Evolutionary conservation across 2,113 vertebrate species (phyloP).

Genomic region (Solenodon paradoxus): DNA sequence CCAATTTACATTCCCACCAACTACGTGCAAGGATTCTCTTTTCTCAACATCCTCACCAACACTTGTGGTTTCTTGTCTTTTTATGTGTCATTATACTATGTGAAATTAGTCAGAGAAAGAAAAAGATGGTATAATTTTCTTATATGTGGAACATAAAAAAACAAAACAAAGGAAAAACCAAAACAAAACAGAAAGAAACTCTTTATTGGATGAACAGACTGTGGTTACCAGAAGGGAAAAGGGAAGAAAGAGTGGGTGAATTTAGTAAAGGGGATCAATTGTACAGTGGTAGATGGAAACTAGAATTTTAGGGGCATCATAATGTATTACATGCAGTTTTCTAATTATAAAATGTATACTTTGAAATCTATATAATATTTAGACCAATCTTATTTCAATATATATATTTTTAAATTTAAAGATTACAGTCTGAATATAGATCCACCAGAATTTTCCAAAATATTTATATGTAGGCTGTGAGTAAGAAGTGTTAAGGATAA

Average conservation of each 20-base stretch:
- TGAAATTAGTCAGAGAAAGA: not conserved
- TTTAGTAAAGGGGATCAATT: no score
- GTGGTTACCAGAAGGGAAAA: not conserved
- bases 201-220: not conserved
- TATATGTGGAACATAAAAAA: not conserved
- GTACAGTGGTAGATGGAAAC: no score
- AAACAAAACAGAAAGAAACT: not conserved
- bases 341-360: no score
- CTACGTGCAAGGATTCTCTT: not conserved
- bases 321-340: no score
- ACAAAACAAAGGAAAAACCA: not conserved
- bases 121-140: not conserved
- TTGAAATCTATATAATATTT: no score
- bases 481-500: not conserved
- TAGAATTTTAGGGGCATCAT: no score
- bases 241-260: not conserved
- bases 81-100: not conserved
- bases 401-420: no score
- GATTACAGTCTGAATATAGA: not conserved
- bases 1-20: not conserved
- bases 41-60: not conserved
- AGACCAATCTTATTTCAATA: no score
- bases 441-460: not conserved
- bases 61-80: not conserved
- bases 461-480: not conserved